phyloP scores from a whole-genome alignment of 2,888 invertebrate genomes.

The Willowsia nigromaculata region DNA sequence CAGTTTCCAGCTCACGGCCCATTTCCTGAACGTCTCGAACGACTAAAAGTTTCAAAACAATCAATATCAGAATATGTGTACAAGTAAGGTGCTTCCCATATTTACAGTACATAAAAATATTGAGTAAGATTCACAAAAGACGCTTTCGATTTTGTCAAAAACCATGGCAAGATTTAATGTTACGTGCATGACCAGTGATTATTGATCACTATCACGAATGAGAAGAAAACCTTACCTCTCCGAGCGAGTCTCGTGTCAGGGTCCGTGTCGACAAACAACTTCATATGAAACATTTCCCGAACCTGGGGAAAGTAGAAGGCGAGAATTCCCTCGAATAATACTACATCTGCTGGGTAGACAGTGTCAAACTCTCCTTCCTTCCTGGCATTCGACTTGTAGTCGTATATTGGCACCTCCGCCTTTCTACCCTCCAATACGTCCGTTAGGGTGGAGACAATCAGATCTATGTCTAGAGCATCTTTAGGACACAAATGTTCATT shows the following conservation, averaged over 20 bases:
- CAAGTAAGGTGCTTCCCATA: no score
- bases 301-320: constrained; percentile 98
- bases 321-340: constrained; percentile 97
- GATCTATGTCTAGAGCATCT: constrained; percentile 96
- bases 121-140: no score
- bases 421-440: constrained; percentile 92
- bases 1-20: constrained; percentile 95
- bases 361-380: constrained; percentile 86
- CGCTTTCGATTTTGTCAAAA: no score
- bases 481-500: constrained; percentile 79
- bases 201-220: no score
- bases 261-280: constrained; percentile 99
- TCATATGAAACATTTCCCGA: constrained; percentile 98
- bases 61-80: not conserved
- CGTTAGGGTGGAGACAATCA: constrained; percentile 89
- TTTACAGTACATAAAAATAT: no score
- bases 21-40: constrained; percentile 97
- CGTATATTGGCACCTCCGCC: constrained; percentile 95
- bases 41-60: constrained; percentile 83
- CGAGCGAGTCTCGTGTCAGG: constrained; percentile 97
- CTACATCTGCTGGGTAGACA: constrained; percentile 97
- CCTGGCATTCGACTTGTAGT: constrained; percentile 94
- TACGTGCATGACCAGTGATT: no score
- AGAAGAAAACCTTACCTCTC: constrained; percentile 86
- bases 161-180: no score